These are phyloP conservation scores for Drosophila paranaensis DNA, from an alignment of 2,888 invertebrate genomes.

Conservation along the genomic window DNA sequence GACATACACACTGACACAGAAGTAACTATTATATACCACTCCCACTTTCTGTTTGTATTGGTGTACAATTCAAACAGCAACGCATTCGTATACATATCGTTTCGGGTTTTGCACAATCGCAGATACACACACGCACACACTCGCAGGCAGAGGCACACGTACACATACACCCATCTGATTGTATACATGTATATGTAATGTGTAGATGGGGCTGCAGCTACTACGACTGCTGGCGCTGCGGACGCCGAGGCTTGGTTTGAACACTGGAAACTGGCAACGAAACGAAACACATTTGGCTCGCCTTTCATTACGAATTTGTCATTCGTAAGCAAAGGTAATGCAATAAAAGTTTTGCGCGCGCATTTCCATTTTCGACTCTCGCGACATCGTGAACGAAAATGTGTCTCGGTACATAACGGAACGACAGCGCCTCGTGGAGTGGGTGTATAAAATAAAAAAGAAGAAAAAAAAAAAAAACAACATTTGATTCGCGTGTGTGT, in stretches of 20 bases:
- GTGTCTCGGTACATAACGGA: constrained; percentile 66
- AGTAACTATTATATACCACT: constrained; percentile 74
- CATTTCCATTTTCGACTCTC: constrained; percentile 67
- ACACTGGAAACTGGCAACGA: constrained; percentile 70
- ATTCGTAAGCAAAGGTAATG: constrained; percentile 84
- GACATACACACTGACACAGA: constrained; percentile 31
- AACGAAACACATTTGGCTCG: constrained; percentile 76
- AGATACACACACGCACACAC: constrained; percentile 53
- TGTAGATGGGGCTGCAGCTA: constrained; percentile 50
- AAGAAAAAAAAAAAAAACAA: constrained; percentile 51
- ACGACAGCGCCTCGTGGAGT: constrained; percentile 44
- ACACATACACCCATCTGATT: constrained; percentile 41
- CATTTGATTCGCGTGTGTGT: constrained; percentile 48
- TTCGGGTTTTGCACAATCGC: constrained; percentile 80
- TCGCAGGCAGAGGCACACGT: constrained; percentile 16
- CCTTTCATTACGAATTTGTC: constrained; percentile 84
- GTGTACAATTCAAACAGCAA: constrained; percentile 74
- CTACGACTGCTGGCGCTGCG: constrained; percentile 38
- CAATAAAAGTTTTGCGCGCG: constrained; percentile 82
- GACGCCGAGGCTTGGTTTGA: constrained; percentile 50
- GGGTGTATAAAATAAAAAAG: constrained; percentile 62
- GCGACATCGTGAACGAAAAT: constrained; percentile 51
- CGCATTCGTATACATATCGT: constrained; percentile 68
- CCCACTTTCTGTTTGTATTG: constrained; percentile 67
- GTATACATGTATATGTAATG: constrained; percentile 47